A percentile compares a stretch with the other conserved stretches of the same genome.
Conservation (phyloP, 2,888 invertebrate genomes). For the Tupiocoris notatus region DNA sequence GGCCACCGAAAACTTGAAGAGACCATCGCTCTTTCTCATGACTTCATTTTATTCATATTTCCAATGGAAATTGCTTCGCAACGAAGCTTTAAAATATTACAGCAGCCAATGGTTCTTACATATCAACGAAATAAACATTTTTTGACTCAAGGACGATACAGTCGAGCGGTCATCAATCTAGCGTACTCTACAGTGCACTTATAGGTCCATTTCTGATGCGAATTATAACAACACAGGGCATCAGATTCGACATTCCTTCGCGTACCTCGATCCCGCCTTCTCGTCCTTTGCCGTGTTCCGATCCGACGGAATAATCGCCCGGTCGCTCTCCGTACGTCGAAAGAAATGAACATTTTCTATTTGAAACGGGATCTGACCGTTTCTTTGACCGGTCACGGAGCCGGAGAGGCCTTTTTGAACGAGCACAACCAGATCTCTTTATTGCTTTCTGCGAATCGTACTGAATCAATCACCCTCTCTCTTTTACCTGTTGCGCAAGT, state of each 20-base stretch:
- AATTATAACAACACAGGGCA: too few relatives aligned
- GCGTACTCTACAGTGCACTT: too few relatives aligned
- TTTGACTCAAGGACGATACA: too few relatives aligned
- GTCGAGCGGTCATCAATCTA: too few relatives aligned
- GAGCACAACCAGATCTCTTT: slow-evolving; percentile 3
- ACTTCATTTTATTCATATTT: too few relatives aligned
- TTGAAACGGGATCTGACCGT: background rate
- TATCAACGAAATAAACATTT: too few relatives aligned
- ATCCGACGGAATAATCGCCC: background rate
- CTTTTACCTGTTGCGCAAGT: background rate
- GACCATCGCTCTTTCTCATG: too few relatives aligned
- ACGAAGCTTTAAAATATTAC: too few relatives aligned
- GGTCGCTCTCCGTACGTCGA: background rate
- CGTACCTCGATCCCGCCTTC: background rate
- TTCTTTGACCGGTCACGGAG: background rate
- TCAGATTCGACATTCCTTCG: background rate
- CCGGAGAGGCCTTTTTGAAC: background rate
- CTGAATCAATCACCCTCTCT: slow-evolving; percentile 10
- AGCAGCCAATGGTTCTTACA: too few relatives aligned
- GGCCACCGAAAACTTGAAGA: too few relatives aligned
- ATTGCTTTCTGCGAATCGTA: slow-evolving; percentile 27
- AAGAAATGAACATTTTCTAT: background rate
- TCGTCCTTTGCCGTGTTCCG: background rate
- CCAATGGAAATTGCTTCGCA: too few relatives aligned
- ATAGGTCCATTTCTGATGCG: too few relatives aligned